phyloP scores from a whole-genome alignment of 2,888 invertebrate genomes.

The Lissonota sp. region DNA sequence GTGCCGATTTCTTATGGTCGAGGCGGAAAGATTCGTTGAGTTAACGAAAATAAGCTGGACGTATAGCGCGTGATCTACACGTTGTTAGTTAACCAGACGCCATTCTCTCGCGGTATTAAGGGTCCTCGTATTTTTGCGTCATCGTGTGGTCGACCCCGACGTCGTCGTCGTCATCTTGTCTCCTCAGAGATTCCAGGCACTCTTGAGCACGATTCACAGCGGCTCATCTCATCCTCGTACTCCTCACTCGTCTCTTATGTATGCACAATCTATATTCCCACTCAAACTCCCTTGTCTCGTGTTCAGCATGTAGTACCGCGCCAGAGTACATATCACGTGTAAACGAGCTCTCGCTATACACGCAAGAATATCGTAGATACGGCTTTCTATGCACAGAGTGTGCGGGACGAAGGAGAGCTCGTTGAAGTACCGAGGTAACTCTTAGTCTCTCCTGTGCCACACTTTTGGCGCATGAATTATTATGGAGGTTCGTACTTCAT shows the following conservation, averaged over 20 bases:
- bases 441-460: conserved; percentile 32
- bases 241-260: conserved; percentile 54
- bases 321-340: conserved; percentile 72
- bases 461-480: conserved; percentile 81
- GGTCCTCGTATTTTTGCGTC: conserved; percentile 72
- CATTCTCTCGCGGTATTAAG: conserved; percentile 72
- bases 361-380: neutral
- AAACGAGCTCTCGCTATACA: conserved; percentile 7
- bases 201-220: conserved; percentile 77
- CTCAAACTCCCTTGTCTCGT: conserved; percentile 68
- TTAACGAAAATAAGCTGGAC: conserved; percentile 53
- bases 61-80: neutral
- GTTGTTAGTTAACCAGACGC: conserved; percentile 63
- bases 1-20: too few relatives aligned
- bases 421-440: conserved; percentile 65
- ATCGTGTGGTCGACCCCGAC: conserved; percentile 32
- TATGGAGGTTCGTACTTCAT: conserved; percentile 70
- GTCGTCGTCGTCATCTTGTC: conserved; percentile 24
- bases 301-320: conserved; percentile 59
- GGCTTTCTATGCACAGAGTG: too few relatives aligned
- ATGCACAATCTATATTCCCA: conserved; percentile 20
- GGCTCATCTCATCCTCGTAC: conserved; percentile 63
- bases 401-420: conserved; percentile 35
- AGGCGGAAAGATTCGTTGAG: conserved; percentile 51
- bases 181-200: conserved; percentile 63